Conservation (phyloP, 1,140 invertebrate species). For the Ceratosolen fusciceps region DNA sequence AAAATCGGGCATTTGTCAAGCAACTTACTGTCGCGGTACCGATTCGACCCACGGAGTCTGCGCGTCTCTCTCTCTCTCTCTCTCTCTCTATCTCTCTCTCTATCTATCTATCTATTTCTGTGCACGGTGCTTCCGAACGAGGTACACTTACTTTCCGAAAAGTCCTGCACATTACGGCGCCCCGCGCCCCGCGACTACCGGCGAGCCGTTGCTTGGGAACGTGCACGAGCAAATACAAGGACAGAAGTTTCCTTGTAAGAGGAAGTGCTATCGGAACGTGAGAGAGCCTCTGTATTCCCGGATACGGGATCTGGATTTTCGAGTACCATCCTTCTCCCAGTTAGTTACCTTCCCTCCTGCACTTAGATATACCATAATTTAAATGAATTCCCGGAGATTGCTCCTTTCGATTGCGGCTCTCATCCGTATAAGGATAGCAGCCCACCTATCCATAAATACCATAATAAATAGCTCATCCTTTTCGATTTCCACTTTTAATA, state of each 20-base stretch:
- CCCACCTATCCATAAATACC: no score
- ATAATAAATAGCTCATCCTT: no score
- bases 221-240: background rate
- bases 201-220: slow-evolving; percentile 8
- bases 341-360: background rate
- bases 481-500: background rate
- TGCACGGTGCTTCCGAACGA: background rate
- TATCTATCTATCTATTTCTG: no score
- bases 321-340: no score
- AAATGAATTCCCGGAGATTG: no score
- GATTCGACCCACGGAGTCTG: background rate
- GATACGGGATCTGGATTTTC: background rate
- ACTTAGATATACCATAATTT: background rate
- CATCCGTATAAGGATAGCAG: no score
- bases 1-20: slow-evolving; percentile 18
- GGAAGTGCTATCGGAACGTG: slow-evolving; percentile 5
- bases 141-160: slow-evolving; percentile 2
- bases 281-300: background rate
- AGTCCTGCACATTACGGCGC: background rate
- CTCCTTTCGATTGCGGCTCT: no score
- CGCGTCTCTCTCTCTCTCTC: background rate
- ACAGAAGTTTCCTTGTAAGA: slow-evolving; percentile 1
- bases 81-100: no score
- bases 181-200: background rate
- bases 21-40: background rate